These are phyloP conservation scores for Ctenochaetus hawaiiensis DNA, from an alignment of 2,797 vertebrate species.

Conservation along the genomic window DNA sequence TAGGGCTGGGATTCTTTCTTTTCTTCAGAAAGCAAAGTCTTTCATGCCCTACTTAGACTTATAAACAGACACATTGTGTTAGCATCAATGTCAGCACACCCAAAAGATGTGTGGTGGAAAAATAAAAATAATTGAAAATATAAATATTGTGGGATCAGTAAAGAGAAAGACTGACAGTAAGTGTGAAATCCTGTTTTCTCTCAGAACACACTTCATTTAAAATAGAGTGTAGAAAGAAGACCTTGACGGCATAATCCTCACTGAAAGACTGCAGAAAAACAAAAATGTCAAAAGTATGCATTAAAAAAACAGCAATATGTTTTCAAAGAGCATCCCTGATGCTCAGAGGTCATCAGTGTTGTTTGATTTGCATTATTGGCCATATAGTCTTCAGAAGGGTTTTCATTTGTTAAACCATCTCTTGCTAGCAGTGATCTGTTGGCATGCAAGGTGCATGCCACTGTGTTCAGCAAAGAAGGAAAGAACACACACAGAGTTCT, in stretches of 20 bases:
- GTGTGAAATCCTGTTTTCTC: constrained; percentile 85
- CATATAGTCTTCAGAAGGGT: constrained; percentile 12
- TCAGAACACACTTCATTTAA: constrained; percentile 76
- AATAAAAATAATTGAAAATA: constrained; percentile 84
- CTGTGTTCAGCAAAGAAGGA: constrained; percentile 48
- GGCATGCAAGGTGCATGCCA: constrained; percentile 51
- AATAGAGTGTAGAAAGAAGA: constrained; percentile 70
- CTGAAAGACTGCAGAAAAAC: constrained; percentile 64
- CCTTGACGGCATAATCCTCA: constrained; percentile 71
- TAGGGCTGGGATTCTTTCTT: constrained; percentile 44
- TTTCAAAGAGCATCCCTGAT: background rate
- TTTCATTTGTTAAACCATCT: constrained; percentile 42
- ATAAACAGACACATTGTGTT: constrained; percentile 80
- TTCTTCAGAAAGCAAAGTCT: constrained; percentile 62
- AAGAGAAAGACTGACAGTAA: constrained; percentile 81
- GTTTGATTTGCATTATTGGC: constrained; percentile 21
- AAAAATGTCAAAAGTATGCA: constrained; percentile 52
- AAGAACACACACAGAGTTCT: constrained; percentile 57
- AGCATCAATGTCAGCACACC: constrained; percentile 79
- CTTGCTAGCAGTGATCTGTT: constrained; percentile 35
- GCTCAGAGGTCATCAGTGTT: constrained; percentile 52
- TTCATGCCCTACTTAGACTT: constrained; percentile 77
- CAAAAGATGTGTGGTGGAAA: constrained; percentile 65
- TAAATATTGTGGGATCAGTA: constrained; percentile 80
- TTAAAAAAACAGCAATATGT: constrained; percentile 10